phyloP scores from a whole-genome alignment of 2,888 invertebrate genomes.

The Prosapia bicincta region DNA sequence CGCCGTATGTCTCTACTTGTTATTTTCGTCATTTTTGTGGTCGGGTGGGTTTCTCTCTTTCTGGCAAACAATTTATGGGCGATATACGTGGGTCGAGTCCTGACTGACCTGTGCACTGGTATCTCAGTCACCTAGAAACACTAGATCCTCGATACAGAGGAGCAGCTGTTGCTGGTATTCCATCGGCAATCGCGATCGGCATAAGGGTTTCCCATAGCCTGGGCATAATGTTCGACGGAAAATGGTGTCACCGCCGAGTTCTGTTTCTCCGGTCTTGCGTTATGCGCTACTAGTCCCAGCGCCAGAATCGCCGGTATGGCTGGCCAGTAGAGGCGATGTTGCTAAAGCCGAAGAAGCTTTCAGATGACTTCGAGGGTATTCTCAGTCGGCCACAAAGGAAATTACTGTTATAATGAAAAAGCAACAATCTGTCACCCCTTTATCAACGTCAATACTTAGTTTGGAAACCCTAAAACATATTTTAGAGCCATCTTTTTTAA shows the following conservation, averaged over 20 bases:
- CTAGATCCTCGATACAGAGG: constrained; percentile 61
- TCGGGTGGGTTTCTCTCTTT: constrained; percentile 59
- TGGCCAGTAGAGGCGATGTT: constrained; percentile 56
- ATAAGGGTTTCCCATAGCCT: constrained; percentile 60
- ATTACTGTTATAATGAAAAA: constrained; percentile 49
- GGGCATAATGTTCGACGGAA: constrained; percentile 62
- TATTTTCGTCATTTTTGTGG: constrained; percentile 53
- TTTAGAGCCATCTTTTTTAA: constrained; percentile 46
- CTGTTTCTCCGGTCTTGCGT: constrained; percentile 52
- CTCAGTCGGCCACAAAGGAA: constrained; percentile 52
- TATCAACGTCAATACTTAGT: not conserved
- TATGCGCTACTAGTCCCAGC: constrained; percentile 53
- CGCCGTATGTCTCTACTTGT: constrained; percentile 56
- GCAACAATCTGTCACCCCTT: not conserved
- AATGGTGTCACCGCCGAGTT: constrained; percentile 55
- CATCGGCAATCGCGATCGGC: constrained; percentile 60
- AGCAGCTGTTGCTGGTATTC: constrained; percentile 58
- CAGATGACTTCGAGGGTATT: constrained; percentile 57
- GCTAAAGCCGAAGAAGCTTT: constrained; percentile 58
- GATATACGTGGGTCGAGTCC: constrained; percentile 54
- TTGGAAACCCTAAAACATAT: constrained; percentile 15
- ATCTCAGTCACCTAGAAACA: constrained; percentile 57
- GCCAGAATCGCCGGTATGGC: constrained; percentile 68
- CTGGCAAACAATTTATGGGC: constrained; percentile 47
- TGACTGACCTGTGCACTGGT: constrained; percentile 56